Conservation (phyloP, 2,113 vertebrate species). For the Melanerpes formicivorus region DNA sequence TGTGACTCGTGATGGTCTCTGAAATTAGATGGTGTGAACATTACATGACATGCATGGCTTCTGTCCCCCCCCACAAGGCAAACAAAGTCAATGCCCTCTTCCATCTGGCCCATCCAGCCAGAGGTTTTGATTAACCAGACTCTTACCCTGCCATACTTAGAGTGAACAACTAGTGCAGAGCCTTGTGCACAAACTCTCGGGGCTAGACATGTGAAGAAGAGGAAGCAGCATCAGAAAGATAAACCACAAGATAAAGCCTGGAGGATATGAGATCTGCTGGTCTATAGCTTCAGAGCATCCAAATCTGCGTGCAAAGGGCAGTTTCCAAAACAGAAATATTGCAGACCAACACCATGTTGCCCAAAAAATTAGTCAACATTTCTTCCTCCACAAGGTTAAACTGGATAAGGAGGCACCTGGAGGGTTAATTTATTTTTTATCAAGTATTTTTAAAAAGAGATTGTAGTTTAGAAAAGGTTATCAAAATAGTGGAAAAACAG, state of each 20-base stretch:
- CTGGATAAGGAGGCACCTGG: background rate
- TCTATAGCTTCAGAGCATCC: slow-evolving; percentile 24
- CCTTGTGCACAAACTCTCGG: background rate
- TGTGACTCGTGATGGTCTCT: background rate
- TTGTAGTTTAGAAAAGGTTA: background rate
- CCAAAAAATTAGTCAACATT: background rate
- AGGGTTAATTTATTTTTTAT: background rate
- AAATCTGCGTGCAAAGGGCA: background rate
- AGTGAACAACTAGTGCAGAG: background rate
- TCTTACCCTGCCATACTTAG: background rate
- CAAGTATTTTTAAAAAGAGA: background rate
- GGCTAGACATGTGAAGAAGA: slow-evolving; percentile 20
- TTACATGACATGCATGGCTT: accelerated
- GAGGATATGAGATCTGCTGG: slow-evolving; percentile 56
- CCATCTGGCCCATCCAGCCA: background rate
- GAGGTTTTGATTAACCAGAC: background rate
- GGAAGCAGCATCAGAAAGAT: slow-evolving; percentile 66
- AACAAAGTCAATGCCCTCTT: background rate
- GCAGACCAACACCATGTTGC: background rate
- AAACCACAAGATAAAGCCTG: slow-evolving; percentile 69
- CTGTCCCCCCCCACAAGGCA: background rate
- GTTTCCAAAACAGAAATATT: background rate
- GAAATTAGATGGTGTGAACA: background rate
- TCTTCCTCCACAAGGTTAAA: background rate
- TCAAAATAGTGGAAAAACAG: background rate